Evolutionary conservation across 2,888 invertebrate species (phyloP).

Genomic region (Acrobasis suavella): DNA sequence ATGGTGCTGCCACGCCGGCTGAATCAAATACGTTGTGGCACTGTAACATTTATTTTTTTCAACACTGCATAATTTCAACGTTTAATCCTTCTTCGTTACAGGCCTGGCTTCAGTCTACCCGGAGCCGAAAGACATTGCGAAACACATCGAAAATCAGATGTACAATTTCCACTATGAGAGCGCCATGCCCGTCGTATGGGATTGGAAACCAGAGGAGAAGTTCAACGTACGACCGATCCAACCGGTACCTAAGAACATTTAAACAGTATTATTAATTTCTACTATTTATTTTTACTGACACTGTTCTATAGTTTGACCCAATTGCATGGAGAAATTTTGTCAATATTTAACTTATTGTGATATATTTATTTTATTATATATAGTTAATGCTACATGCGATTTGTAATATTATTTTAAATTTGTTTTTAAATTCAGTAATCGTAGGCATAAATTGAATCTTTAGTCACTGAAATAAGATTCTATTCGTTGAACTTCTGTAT

Average conservation of each 20-base stretch:
- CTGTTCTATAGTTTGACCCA: slow-evolving; percentile 3
- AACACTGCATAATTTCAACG: neutral
- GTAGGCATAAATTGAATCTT: too few relatives aligned
- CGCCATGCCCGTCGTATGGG: slow-evolving; percentile 87
- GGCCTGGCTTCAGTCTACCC: slow-evolving; percentile 93
- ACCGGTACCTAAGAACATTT: slow-evolving; percentile 75
- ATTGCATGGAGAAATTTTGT: neutral
- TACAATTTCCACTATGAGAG: slow-evolving; percentile 91
- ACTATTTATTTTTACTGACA: slow-evolving; percentile 22
- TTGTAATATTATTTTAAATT: too few relatives aligned
- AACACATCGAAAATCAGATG: slow-evolving; percentile 87
- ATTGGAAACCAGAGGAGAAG: slow-evolving; percentile 81
- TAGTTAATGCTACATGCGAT: too few relatives aligned
- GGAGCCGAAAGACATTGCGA: slow-evolving; percentile 88
- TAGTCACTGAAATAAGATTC: too few relatives aligned
- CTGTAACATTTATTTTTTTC: too few relatives aligned
- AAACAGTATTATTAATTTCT: slow-evolving; percentile 48
- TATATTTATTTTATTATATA: too few relatives aligned
- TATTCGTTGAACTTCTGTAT: too few relatives aligned
- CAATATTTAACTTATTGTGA: too few relatives aligned
- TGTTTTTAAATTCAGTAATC: too few relatives aligned
- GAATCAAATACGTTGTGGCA: too few relatives aligned
- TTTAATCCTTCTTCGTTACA: slow-evolving; percentile 47
- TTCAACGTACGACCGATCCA: slow-evolving; percentile 71
- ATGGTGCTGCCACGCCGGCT: too few relatives aligned